A percentile compares a stretch with the other conserved stretches of the same genome.
These are phyloP conservation scores for Sapayoa aenigma DNA, from an alignment of 2,113 vertebrate genomes.

Conservation along the genomic window DNA sequence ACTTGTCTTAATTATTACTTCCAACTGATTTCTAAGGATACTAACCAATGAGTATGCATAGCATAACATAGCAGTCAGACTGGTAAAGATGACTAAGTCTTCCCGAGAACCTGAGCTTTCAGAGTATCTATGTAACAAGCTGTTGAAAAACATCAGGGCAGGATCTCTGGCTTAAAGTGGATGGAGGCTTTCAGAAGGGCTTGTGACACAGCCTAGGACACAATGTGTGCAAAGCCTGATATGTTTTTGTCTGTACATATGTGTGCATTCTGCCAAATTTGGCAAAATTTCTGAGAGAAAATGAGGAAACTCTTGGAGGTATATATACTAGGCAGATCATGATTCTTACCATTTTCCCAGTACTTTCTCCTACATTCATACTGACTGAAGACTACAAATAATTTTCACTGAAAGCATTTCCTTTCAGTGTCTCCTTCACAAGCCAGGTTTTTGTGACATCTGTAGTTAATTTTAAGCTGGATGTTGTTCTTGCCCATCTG, in stretches of 20 bases:
- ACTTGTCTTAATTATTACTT: slow-evolving; percentile 22
- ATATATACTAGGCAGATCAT: background rate
- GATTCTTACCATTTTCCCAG: background rate
- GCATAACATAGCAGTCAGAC: background rate
- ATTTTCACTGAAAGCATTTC: background rate
- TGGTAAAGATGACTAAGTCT: background rate
- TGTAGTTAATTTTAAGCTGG: background rate
- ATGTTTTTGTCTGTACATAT: background rate
- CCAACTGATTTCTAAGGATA: slow-evolving; percentile 6
- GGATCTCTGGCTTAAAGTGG: background rate
- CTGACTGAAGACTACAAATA: background rate
- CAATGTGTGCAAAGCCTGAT: background rate
- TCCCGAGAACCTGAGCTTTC: background rate
- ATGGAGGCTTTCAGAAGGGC: background rate
- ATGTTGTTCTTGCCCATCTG: background rate
- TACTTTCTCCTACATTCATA: background rate
- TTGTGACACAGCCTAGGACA: background rate
- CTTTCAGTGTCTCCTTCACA: background rate
- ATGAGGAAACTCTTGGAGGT: background rate
- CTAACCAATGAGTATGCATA: background rate
- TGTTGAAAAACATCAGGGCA: background rate
- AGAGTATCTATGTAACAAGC: rapidly evolving
- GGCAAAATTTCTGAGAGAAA: background rate
- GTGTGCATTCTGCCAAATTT: background rate
- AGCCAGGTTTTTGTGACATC: background rate